These are phyloP conservation scores for Sinella curviseta DNA, from an alignment of 1,140 invertebrate species.

Conservation along the genomic window DNA sequence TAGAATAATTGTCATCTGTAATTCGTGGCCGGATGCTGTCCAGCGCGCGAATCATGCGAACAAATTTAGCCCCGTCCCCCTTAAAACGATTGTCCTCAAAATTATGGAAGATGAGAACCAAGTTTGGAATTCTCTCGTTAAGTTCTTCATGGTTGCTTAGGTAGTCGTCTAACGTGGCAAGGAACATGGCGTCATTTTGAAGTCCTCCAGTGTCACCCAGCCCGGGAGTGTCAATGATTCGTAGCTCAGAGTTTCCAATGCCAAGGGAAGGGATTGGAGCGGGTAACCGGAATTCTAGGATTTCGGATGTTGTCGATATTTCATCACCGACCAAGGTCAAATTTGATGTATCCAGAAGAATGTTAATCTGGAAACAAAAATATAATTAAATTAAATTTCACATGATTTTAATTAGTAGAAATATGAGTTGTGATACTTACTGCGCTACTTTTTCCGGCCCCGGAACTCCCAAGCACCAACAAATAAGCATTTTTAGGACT, in stretches of 20 bases:
- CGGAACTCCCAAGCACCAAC: not conserved
- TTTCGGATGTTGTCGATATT: slow-evolving; percentile 28
- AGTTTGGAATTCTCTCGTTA: slow-evolving; percentile 22
- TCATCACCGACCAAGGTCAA: slow-evolving; percentile 10
- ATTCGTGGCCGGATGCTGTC: slow-evolving; percentile 18
- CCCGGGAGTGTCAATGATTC: not conserved
- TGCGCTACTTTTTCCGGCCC: not conserved
- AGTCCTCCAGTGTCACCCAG: slow-evolving; percentile 33
- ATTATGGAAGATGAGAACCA: slow-evolving; percentile 31
- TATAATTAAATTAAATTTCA: not conserved
- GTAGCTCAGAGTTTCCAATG: not conserved
- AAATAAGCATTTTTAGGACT: not conserved
- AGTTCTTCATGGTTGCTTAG: slow-evolving; percentile 32
- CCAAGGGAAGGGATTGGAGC: not conserved
- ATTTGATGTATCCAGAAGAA: slow-evolving; percentile 30
- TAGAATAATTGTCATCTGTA: slow-evolving; percentile 29
- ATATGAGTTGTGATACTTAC: not conserved
- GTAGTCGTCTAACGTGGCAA: slow-evolving; percentile 33
- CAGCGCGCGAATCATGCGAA: slow-evolving; percentile 30
- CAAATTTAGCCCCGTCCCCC: slow-evolving; percentile 27
- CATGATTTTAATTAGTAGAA: not conserved
- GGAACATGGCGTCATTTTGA: slow-evolving; percentile 31
- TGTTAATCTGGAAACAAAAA: slow-evolving; percentile 22
- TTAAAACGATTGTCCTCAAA: slow-evolving; percentile 31
- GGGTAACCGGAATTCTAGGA: slow-evolving; percentile 31